A percentile compares a stretch with the other conserved stretches of the same genome.
Evolutionary conservation across 2,797 vertebrate genomes (phyloP).

Genomic region (Schizopygopsis pylzovi): DNA sequence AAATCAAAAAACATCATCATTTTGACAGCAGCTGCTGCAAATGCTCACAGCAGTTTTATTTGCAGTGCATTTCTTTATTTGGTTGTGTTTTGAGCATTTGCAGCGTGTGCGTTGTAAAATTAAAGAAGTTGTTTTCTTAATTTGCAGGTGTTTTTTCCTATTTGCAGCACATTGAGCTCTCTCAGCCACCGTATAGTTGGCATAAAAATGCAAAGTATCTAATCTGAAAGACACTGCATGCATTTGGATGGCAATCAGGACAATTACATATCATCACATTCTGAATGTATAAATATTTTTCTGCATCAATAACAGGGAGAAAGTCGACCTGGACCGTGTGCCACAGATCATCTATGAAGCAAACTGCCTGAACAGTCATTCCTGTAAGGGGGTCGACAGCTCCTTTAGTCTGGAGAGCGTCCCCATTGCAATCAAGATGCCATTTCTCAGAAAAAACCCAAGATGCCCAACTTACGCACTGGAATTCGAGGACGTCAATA

Average conservation of each 20-base stretch:
- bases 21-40: no score
- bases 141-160: no score
- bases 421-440: constrained; percentile 76
- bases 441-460: constrained; percentile 77
- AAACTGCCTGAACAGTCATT: constrained; percentile 76
- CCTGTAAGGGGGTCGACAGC: constrained; percentile 69
- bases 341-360: constrained; percentile 79
- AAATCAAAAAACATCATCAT: no score
- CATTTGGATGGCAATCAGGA: background rate
- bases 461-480: constrained; percentile 73
- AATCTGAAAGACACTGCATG: background rate
- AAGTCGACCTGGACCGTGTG: constrained; percentile 74
- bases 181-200: no score
- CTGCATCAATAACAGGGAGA: constrained; percentile 66
- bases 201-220: background rate
- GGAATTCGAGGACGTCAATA: constrained; percentile 78
- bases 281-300: background rate
- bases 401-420: constrained; percentile 75
- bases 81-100: no score
- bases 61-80: no score
- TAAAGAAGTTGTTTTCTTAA: no score
- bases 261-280: background rate
- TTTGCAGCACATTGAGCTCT: no score
- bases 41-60: no score
- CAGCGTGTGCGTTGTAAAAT: no score